These are phyloP conservation scores for Eilema depressum DNA, from an alignment of 2,888 invertebrate genomes.

Conservation along the genomic window DNA sequence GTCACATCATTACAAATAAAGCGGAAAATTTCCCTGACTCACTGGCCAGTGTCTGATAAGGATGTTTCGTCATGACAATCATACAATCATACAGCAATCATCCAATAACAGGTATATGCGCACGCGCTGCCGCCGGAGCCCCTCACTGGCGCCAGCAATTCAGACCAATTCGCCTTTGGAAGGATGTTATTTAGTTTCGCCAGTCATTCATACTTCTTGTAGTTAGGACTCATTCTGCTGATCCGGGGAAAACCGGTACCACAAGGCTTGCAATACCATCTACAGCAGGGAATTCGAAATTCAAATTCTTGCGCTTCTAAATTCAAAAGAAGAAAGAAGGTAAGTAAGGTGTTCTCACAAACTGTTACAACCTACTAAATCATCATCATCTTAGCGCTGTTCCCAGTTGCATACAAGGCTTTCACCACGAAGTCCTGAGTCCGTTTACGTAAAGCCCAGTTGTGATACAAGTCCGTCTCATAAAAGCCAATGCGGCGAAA, in stretches of 20 bases:
- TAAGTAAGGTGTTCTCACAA: too few relatives aligned
- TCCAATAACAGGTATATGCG: conserved; percentile 55
- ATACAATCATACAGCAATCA: conserved; percentile 62
- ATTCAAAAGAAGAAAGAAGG: neutral
- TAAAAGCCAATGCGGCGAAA: too few relatives aligned
- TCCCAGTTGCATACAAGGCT: too few relatives aligned
- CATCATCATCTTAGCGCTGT: too few relatives aligned
- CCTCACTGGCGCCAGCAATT: conserved; percentile 35
- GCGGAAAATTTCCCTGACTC: conserved; percentile 50
- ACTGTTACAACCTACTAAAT: too few relatives aligned
- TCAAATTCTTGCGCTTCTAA: neutral
- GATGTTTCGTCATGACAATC: conserved; percentile 61
- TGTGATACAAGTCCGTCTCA: too few relatives aligned
- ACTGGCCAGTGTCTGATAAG: conserved; percentile 56
- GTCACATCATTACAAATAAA: conserved; percentile 30
- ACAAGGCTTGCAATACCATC: neutral
- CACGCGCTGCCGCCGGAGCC: conserved; percentile 37
- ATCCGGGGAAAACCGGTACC: neutral
- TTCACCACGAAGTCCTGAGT: too few relatives aligned
- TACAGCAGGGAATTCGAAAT: neutral
- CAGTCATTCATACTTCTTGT: conserved; percentile 22
- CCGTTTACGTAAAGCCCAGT: too few relatives aligned
- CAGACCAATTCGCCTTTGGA: conserved; percentile 45
- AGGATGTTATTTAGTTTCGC: conserved; percentile 39
- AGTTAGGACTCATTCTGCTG: neutral